Percentiles rank a stretch among this genome's conserved stretches.
phyloP scores from a whole-genome alignment of 2,113 vertebrate species.

The Mormyrus lacerda region DNA sequence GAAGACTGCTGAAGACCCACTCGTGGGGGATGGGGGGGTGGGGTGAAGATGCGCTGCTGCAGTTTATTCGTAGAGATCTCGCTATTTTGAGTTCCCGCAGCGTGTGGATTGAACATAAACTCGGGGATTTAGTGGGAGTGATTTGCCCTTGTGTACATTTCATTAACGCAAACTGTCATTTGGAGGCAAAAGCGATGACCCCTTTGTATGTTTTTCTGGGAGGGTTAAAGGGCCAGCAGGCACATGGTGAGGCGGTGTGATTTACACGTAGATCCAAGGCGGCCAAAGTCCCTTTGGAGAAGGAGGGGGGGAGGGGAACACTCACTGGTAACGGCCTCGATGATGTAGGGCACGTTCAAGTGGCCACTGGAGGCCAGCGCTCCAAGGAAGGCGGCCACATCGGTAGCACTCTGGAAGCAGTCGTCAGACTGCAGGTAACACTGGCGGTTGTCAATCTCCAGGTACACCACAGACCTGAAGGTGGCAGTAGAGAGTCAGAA shows the following conservation, averaged over 20 bases:
- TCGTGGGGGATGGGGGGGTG: constrained; percentile 27
- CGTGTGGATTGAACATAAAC: constrained; percentile 52
- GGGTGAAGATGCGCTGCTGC: constrained; percentile 28
- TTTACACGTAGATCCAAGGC: background rate
- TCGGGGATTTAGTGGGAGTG: constrained; percentile 54
- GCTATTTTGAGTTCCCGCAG: constrained; percentile 61
- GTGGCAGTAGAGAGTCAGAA: constrained; percentile 5
- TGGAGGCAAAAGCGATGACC: constrained; percentile 39
- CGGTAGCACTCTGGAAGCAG: constrained; percentile 84
- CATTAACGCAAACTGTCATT: constrained; percentile 52
- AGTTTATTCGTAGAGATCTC: constrained; percentile 61
- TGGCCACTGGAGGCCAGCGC: constrained; percentile 84
- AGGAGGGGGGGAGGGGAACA: constrained; percentile 20
- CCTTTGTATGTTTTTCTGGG: background rate
- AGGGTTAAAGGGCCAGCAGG: background rate
- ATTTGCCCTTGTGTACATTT: constrained; percentile 53
- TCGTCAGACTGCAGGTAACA: constrained; percentile 79
- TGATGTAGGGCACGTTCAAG: constrained; percentile 85
- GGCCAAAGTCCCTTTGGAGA: background rate
- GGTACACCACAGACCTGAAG: constrained; percentile 78
- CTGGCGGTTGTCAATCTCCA: constrained; percentile 95
- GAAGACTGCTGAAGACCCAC: constrained; percentile 65
- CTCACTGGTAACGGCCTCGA: constrained; percentile 89
- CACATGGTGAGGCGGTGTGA: background rate
- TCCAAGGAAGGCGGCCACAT: constrained; percentile 86